phyloP scores from a whole-genome alignment of 2,113 vertebrate genomes.

The Mellivora capensis region DNA sequence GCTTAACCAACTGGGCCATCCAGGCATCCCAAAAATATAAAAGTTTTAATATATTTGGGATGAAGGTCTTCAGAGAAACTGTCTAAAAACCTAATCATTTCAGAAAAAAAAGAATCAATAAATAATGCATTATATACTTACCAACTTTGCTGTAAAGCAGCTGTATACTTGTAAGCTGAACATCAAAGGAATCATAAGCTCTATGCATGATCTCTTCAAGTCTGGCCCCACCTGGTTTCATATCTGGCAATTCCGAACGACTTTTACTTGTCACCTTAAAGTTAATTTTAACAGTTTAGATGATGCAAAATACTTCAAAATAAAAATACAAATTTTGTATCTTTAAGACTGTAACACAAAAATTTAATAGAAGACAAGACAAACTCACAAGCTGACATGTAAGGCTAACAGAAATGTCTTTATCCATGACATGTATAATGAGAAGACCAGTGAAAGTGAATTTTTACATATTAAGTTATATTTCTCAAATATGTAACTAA shows the following conservation, averaged over 20 bases:
- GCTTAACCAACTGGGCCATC: neutral
- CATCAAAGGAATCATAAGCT: conserved; percentile 95
- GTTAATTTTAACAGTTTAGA: conserved; percentile 61
- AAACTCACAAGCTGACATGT: neutral
- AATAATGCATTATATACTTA: conserved; percentile 75
- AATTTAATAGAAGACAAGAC: neutral
- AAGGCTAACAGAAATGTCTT: neutral
- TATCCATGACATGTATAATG: neutral
- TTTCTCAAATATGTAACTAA: conserved; percentile 7
- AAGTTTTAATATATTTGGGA: neutral
- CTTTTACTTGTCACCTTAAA: conserved; percentile 89
- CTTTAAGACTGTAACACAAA: conserved; percentile 19
- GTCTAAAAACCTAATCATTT: conserved; percentile 1
- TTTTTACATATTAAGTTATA: neutral
- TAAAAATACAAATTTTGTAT: conserved; percentile 1
- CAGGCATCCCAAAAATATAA: neutral
- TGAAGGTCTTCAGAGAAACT: neutral
- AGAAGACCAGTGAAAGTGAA: neutral
- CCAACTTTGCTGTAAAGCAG: conserved; percentile 92
- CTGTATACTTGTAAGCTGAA: conserved; percentile 95
- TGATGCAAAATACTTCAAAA: conserved; percentile 19
- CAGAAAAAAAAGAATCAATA: neutral
- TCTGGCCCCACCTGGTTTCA: conserved; percentile 84
- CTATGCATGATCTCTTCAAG: conserved; percentile 96
- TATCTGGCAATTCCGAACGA: conserved; percentile 86